phyloP scores from a whole-genome alignment of 2,888 invertebrate species.

The Serrognathus titanus region DNA sequence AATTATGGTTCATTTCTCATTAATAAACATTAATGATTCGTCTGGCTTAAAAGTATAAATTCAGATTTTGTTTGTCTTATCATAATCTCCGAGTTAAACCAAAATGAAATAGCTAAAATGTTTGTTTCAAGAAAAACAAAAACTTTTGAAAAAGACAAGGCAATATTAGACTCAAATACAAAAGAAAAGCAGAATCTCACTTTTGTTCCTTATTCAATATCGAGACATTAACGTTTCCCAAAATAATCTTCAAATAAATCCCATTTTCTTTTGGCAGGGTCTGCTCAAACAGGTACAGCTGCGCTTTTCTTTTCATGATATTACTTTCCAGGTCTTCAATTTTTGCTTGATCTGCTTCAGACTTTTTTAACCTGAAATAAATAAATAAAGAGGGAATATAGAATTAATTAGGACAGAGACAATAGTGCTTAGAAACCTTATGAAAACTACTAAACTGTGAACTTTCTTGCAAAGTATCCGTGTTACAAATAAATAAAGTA shows the following conservation, averaged over 20 bases:
- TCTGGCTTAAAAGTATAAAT: too few species aligned
- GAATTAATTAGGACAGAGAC: neutral
- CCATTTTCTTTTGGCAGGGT: constrained; percentile 91
- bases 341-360: constrained; percentile 54
- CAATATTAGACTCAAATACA: neutral
- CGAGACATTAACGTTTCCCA: constrained; percentile 97
- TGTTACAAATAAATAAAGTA: too few species aligned
- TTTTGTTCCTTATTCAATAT: constrained; percentile 95
- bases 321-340: constrained; percentile 68
- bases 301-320: constrained; percentile 78
- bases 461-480: neutral
- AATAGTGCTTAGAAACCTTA: neutral
- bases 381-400: neutral
- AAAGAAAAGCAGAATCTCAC: constrained; percentile 54
- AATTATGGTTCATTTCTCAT: too few species aligned
- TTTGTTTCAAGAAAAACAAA: neutral
- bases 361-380: constrained; percentile 37
- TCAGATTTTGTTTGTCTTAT: too few species aligned
- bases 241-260: constrained; percentile 87
- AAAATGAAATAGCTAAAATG: constrained; percentile 5
- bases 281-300: constrained; percentile 88
- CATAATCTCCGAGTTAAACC: too few species aligned
- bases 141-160: too few species aligned
- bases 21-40: too few species aligned
- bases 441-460: neutral